Evolutionary conservation across 1,140 invertebrate species (phyloP).

Genomic region (Neotoxoptera formosana): DNA sequence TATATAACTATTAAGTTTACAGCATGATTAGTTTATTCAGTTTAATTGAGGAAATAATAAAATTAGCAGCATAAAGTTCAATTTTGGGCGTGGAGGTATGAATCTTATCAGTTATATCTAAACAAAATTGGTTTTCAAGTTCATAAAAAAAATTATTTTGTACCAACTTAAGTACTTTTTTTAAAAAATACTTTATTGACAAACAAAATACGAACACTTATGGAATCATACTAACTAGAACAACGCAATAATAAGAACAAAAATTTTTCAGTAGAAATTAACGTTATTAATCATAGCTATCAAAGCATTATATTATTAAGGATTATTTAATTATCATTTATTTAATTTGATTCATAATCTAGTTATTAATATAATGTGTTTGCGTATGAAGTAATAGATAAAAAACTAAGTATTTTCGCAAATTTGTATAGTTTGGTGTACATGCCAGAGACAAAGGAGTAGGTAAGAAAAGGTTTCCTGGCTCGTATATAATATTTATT

Average conservation of each 20-base stretch:
- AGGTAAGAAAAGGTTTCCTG: neutral
- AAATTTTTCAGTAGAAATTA: neutral
- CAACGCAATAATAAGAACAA: too few relatives aligned
- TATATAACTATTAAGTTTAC: neutral
- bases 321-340: too few relatives aligned
- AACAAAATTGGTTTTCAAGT: too few relatives aligned
- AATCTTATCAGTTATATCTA: too few relatives aligned
- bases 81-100: neutral
- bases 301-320: neutral
- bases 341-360: neutral
- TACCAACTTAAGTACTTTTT: too few relatives aligned
- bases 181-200: too few relatives aligned
- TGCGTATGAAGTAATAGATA: too few relatives aligned
- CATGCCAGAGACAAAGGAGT: neutral
- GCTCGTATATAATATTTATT: too few relatives aligned
- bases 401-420: too few relatives aligned
- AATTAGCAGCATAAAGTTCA: neutral
- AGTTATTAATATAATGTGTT: neutral
- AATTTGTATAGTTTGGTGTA: neutral
- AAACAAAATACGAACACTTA: too few relatives aligned
- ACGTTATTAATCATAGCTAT: neutral
- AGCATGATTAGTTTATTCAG: neutral
- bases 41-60: neutral
- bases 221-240: too few relatives aligned
- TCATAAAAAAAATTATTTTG: too few relatives aligned